Conservation (phyloP, 2,797 vertebrate species). For the Coccyzus lansbergi region DNA sequence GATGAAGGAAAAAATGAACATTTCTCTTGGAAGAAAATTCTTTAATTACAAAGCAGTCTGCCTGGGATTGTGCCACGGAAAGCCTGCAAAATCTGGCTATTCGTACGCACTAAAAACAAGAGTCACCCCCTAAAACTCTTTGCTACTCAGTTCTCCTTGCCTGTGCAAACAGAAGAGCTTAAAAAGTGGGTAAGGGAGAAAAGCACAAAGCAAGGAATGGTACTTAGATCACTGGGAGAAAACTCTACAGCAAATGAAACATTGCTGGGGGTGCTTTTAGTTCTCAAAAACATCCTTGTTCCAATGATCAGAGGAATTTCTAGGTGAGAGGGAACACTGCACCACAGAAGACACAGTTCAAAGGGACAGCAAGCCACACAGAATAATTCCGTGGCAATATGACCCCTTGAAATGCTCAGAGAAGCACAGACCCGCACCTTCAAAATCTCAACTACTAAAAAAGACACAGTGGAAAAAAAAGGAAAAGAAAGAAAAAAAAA, state of each 20-base stretch:
- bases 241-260: constrained; percentile 50
- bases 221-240: constrained; percentile 55
- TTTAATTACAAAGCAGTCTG: constrained; percentile 65
- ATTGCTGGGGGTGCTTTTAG: constrained; percentile 53
- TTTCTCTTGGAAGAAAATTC: constrained; percentile 47
- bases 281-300: constrained; percentile 69
- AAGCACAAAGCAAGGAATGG: constrained; percentile 27
- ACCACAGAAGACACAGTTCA: constrained; percentile 60
- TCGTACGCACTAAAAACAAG: constrained; percentile 3
- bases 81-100: constrained; percentile 32
- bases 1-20: constrained; percentile 51
- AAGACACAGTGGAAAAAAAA: constrained; percentile 17
- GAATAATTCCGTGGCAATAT: constrained; percentile 66
- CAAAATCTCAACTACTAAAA: constrained; percentile 79
- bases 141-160: background rate
- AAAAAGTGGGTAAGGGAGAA: background rate
- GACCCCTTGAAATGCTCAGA: constrained; percentile 67
- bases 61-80: background rate
- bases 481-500: constrained; percentile 60
- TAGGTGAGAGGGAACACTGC: constrained; percentile 53
- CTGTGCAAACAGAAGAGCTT: background rate
- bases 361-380: constrained; percentile 64
- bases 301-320: constrained; percentile 70
- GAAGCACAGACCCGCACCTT: constrained; percentile 71
- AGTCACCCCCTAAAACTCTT: constrained; percentile 6